These are phyloP conservation scores for Trachemys scripta DNA, from an alignment of 2,113 vertebrate genomes.

Conservation along the genomic window DNA sequence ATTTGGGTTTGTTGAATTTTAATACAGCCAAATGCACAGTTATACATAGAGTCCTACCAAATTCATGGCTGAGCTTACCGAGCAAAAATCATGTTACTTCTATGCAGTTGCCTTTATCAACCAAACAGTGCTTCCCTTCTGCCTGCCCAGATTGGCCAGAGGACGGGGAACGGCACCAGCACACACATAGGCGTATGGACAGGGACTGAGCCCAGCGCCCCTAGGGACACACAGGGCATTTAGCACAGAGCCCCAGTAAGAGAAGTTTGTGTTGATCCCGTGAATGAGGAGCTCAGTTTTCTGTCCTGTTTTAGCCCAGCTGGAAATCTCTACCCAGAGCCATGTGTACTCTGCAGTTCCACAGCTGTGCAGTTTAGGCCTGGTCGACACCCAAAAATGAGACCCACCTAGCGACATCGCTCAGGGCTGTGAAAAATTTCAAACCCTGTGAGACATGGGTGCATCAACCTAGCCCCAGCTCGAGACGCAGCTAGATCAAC, in stretches of 20 bases:
- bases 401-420: too few species aligned
- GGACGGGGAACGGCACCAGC: too few species aligned
- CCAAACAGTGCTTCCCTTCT: background rate
- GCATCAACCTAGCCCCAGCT: background rate
- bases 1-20: background rate
- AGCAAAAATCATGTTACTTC: too few species aligned
- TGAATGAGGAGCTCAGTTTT: background rate
- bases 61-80: too few species aligned
- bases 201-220: background rate
- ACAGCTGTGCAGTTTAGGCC: background rate
- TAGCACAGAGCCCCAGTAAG: background rate
- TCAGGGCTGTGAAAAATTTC: background rate
- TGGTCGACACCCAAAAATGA: too few species aligned
- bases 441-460: background rate
- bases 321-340: background rate
- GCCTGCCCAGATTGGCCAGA: background rate
- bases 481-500: background rate
- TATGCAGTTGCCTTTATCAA: too few species aligned
- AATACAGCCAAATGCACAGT: too few species aligned
- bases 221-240: background rate
- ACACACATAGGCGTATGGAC: too few species aligned
- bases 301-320: background rate
- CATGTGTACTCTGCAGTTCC: background rate
- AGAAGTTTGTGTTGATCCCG: background rate
- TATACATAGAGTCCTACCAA: too few species aligned